Conservation (phyloP, 2,888 invertebrate genomes). For the Synergus umbraculus region DNA sequence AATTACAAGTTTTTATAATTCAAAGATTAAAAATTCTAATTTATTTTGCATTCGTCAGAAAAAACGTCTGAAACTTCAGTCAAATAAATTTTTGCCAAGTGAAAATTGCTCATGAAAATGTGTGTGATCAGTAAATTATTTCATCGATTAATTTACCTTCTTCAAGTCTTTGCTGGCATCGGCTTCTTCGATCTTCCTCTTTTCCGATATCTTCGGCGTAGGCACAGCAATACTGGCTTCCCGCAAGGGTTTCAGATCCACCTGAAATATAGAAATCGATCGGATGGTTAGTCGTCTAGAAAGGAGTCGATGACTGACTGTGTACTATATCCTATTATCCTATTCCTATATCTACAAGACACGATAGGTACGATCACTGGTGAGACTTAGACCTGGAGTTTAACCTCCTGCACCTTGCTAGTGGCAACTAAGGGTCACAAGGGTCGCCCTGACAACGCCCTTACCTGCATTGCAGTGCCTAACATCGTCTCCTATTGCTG, state of each 20-base stretch:
- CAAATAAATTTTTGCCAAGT: too few relatives aligned
- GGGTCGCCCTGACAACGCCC: constrained; percentile 77
- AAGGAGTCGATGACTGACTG: constrained; percentile 10
- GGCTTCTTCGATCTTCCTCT: constrained; percentile 89
- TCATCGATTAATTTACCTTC: constrained; percentile 82
- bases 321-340: too few relatives aligned
- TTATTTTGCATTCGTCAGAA: too few relatives aligned
- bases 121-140: background rate
- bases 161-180: constrained; percentile 91
- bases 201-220: constrained; percentile 81
- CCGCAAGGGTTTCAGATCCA: constrained; percentile 74
- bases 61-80: too few relatives aligned
- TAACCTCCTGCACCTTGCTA: constrained; percentile 51
- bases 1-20: too few relatives aligned
- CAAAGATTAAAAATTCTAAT: too few relatives aligned
- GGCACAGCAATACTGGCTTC: constrained; percentile 72
- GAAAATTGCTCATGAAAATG: too few relatives aligned
- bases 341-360: constrained; percentile 17
- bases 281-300: constrained; percentile 27
- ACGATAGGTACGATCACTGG: constrained; percentile 34
- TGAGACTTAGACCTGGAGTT: constrained; percentile 50
- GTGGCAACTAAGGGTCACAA: constrained; percentile 63
- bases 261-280: constrained; percentile 66
- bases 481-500: constrained; percentile 58
- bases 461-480: constrained; percentile 75